Evolutionary conservation across 2,888 invertebrate genomes (phyloP), one percentile per base, ranked within the genome.

Genomic region (Flexamia atlantica): DNA sequence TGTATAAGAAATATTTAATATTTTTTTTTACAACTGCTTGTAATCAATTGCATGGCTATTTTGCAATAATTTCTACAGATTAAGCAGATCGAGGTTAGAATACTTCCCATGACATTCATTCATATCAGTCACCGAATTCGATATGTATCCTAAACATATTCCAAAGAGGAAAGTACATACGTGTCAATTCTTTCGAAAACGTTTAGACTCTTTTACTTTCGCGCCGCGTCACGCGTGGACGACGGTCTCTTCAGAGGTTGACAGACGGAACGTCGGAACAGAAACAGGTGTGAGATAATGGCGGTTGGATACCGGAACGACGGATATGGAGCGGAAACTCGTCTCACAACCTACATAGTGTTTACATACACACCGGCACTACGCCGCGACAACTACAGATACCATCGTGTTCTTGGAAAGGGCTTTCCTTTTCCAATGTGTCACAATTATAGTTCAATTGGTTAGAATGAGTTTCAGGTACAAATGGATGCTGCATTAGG

Each of bases 241-340:
- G 46, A 46, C 14, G 2, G 46, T 17, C 28, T 14, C 28, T 14
- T 28, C 64, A 4, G 14, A 5, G 64, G 64, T 30, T 64, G 64
- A 64, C 64, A 64, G 28, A 64, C 64, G 25, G 28, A 64, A 25
- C 64, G 64, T 14, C 64, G 14, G 64, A n/a, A 25, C 64, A 64
- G 64, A 64, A 64, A 64, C 64, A 76, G 76, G 76, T 46, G 76
- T 76, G 50, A 76, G 76, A 50, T 46, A 76, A 76, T 76, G 76
- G 23, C 50, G 76, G 28, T 28, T 57, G n/a, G 57, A 79, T 30
- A 57, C 57, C 79, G 82, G 74, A 83, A 83, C 82, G 72, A 3
- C 60, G 82, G 82, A 83, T 83, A n/a, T 83, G 82, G 82, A 83
- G 82, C 74, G 82, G 53, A 74, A 83, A 57, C 32, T 36, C 57